Base-by-base conservation (phyloP, 2,888 invertebrate genomes). In the Calephelis perditalis region DNA sequence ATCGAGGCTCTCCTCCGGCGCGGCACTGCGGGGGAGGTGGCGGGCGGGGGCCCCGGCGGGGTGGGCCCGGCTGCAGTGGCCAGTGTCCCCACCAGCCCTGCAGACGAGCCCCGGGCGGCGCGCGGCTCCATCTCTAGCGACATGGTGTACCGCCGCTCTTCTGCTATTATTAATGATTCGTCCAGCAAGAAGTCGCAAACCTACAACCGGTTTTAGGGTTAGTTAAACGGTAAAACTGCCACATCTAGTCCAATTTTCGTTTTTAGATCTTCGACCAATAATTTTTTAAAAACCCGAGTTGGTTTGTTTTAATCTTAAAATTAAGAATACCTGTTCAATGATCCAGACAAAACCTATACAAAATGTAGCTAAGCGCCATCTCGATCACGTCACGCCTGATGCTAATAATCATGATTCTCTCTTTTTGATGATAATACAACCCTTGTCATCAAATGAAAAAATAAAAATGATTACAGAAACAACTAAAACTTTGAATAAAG, bases 1-100 rank as follows among this genome's bases (percentile, higher is more conserved):
- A 89, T 82, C 61, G 90, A 89, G 73, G 89, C 89, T 77, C 89
- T 86, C 5, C 52, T 35, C 35, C 52, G 5, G 1, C 52, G 52
- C 11, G 52, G 52, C 0, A 52, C 2, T 1, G 52, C 52, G 11
- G 52, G 52, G 3, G 52, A 52, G 2, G 49, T 35, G 26, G 49
- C 9, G 0, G 1, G 26, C 0, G 35, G 35, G 5, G 52, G 11
- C 11, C 35, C 52, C 35, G 49, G 5, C 3, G 49, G 4, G 5
- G 35, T 10, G 26, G 4, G 2, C 2, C 26, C 26, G 1, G 11
- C 9, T 0, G 35, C 7, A 2, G 11, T 7, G 9, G 35, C 7
- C 35, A 8, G 15, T 3, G 49, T 8, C 1, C 26, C 26, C 35
- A 52, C 52, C 10, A 52, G 11, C 2, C 52, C 52, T 5, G 52